These are phyloP conservation scores for Drosophila ohnishii DNA, from an alignment of 1,140 invertebrate species.

Conservation along the genomic window DNA sequence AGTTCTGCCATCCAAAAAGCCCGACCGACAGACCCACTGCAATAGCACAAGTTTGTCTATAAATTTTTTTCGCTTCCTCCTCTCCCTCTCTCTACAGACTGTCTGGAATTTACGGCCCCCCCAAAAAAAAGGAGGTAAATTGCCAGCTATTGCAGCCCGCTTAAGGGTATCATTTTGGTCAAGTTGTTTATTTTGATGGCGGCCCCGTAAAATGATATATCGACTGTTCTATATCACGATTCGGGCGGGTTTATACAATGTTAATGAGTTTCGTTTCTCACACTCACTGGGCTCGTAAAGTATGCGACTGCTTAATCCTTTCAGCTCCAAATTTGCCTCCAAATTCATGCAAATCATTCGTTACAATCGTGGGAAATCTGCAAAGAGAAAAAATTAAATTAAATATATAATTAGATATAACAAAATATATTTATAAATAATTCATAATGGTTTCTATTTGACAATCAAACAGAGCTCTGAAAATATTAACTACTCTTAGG, in stretches of 20 bases:
- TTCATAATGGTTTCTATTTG: too few species aligned
- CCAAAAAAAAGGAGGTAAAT: constrained; percentile 35
- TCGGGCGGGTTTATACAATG: constrained; percentile 20
- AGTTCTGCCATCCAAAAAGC: constrained; percentile 42
- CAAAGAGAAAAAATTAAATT: not conserved
- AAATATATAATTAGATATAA: not conserved
- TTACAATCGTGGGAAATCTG: constrained; percentile 40
- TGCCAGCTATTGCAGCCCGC: constrained; percentile 61
- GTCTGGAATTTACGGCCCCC: constrained; percentile 50
- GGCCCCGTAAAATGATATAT: constrained; percentile 63
- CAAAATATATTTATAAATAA: not conserved
- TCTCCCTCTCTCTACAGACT: constrained; percentile 2
- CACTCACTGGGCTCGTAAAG: constrained; percentile 56
- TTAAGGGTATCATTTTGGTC: constrained; percentile 63
- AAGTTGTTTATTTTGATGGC: constrained; percentile 63
- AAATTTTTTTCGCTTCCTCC: constrained; percentile 50
- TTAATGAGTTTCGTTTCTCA: constrained; percentile 37
- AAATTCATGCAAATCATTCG: constrained; percentile 55
- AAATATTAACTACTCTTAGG: too few species aligned
- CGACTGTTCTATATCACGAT: constrained; percentile 33
- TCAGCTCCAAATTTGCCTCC: constrained; percentile 42
- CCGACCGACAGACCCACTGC: constrained; percentile 22
- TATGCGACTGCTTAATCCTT: constrained; percentile 49
- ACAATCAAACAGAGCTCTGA: too few species aligned
- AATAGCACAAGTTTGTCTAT: constrained; percentile 62